Percentiles rank a stretch among this genome's conserved stretches.
Conservation (phyloP, 1,140 invertebrate genomes). For the Drosophila albomicans region DNA sequence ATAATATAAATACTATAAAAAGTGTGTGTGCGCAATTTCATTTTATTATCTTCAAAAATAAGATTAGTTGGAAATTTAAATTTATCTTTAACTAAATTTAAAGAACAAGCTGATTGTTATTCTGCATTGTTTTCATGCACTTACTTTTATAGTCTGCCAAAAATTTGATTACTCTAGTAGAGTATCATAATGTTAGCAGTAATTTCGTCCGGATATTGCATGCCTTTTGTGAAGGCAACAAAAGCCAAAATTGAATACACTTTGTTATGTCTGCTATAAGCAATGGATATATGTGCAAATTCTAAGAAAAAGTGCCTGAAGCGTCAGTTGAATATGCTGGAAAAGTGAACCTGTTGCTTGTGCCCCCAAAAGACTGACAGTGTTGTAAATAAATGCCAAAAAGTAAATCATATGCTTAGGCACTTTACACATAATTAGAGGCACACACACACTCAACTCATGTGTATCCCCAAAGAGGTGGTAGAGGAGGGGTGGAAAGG, state of each 20-base stretch:
- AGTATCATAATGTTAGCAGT: not conserved
- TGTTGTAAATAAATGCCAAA: conserved; percentile 34
- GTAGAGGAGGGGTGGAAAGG: too few species aligned
- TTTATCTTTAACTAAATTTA: too few species aligned
- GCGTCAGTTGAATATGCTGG: not conserved
- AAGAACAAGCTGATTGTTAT: too few species aligned
- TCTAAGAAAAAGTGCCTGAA: conserved; percentile 5
- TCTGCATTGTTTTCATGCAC: not conserved
- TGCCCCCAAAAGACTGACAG: not conserved
- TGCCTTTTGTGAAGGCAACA: conserved; percentile 9
- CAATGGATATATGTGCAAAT: conserved; percentile 10
- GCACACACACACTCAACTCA: conserved; percentile 6
- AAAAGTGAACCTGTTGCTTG: conserved; percentile 20
- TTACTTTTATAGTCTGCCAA: not conserved
- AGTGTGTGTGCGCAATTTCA: not conserved
- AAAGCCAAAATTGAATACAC: conserved; percentile 13
- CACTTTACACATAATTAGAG: conserved; percentile 80
- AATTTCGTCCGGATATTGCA: not conserved
- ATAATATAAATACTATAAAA: not conserved
- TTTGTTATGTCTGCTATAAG: conserved; percentile 11
- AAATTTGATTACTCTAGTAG: not conserved
- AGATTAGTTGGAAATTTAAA: not conserved
- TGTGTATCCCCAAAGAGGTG: not conserved
- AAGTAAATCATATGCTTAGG: conserved; percentile 79
- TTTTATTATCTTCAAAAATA: not conserved